A percentile compares a stretch with the other conserved stretches of the same genome.
These are phyloP conservation scores for Zaprionus bogoriensis DNA, from an alignment of 2,888 invertebrate species.

Conservation along the genomic window DNA sequence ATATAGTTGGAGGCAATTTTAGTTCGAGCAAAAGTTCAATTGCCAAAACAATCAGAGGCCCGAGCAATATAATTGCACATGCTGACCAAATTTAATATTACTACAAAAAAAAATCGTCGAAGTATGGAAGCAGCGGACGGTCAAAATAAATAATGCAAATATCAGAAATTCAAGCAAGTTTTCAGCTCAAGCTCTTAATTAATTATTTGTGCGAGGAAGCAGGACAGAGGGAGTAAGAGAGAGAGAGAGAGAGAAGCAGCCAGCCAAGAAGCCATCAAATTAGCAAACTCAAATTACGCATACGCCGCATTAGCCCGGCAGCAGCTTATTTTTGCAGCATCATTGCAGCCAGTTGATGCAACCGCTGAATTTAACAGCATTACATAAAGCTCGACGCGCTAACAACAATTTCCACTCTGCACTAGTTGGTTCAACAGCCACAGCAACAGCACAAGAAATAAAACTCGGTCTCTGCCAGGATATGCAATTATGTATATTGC, in stretches of 20 bases:
- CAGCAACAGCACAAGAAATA: not conserved
- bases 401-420: constrained; percentile 26
- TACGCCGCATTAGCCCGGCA: constrained; percentile 33
- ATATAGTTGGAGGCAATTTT: constrained; percentile 24
- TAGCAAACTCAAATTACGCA: constrained; percentile 27
- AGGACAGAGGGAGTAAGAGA: too few relatives aligned
- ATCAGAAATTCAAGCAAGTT: constrained; percentile 11
- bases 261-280: constrained; percentile 23
- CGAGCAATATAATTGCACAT: constrained; percentile 33
- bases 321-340: constrained; percentile 17
- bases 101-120: too few relatives aligned
- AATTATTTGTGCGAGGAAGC: not conserved
- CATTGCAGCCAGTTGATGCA: constrained; percentile 23
- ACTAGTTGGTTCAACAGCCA: constrained; percentile 23
- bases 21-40: constrained; percentile 29
- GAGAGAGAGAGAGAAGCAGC: too few relatives aligned
- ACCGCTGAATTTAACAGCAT: constrained; percentile 24
- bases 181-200: too few relatives aligned
- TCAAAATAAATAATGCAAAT: constrained; percentile 37
- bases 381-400: constrained; percentile 26
- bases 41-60: constrained; percentile 35
- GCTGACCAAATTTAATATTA: constrained; percentile 21
- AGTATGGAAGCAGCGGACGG: too few relatives aligned
- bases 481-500: constrained; percentile 49
- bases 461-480: constrained; percentile 17